Percentiles rank a stretch among this genome's conserved stretches.
phyloP scores from a whole-genome alignment of 1,140 invertebrate genomes.

The Hylaeus anthracinus region DNA sequence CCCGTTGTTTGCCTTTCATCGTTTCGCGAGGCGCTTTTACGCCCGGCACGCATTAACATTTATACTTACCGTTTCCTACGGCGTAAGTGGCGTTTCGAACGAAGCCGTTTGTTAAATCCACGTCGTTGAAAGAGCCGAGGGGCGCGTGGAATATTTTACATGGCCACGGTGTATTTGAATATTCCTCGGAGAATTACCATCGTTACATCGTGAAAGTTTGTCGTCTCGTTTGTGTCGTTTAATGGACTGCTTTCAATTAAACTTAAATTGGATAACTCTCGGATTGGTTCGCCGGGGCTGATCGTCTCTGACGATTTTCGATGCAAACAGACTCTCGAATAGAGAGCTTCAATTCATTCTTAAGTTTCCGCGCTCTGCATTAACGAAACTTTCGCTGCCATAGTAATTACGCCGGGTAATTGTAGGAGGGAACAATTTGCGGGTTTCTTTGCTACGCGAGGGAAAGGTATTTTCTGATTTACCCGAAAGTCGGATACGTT shows the following conservation, averaged over 20 bases:
- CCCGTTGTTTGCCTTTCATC: slow-evolving; percentile 19
- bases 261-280: neutral
- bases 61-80: slow-evolving; percentile 22
- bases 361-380: no score
- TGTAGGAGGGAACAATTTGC: no score
- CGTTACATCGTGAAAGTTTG: neutral
- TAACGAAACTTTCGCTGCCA: no score
- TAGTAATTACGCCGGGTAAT: no score
- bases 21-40: slow-evolving; percentile 9
- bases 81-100: neutral
- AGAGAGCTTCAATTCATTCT: neutral
- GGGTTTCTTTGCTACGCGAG: no score
- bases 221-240: neutral
- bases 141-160: slow-evolving; percentile 19
- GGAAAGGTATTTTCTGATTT: no score
- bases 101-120: slow-evolving; percentile 26
- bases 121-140: slow-evolving; percentile 11
- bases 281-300: neutral
- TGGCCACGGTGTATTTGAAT: slow-evolving; percentile 6
- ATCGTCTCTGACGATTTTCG: neutral
- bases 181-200: slow-evolving; percentile 39
- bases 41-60: slow-evolving; percentile 14
- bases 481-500: no score
- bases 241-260: slow-evolving; percentile 28
- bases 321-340: neutral